Conservation (phyloP, 2,888 invertebrate species). For the Polietes domitor region DNA sequence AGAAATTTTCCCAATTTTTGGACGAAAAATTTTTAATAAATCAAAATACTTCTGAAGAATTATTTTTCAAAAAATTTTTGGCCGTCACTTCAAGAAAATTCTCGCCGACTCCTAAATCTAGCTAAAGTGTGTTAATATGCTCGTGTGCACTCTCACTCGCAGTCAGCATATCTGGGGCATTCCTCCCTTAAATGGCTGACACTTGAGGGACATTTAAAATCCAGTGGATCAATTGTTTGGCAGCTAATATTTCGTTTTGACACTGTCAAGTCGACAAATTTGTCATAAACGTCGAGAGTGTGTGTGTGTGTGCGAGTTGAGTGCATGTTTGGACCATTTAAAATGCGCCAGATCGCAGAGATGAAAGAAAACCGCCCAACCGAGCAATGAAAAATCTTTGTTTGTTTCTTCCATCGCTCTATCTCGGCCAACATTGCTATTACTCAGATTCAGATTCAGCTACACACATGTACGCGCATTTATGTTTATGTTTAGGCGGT, state of each 20-base stretch:
- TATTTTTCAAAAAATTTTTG: too few species aligned
- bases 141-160: too few species aligned
- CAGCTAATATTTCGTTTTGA: not conserved
- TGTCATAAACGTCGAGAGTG: not conserved
- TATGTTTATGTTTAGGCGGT: not conserved
- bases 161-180: not conserved
- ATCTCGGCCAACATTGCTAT: conserved; percentile 1
- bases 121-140: too few species aligned
- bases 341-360: not conserved
- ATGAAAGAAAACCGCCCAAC: conserved; percentile 40
- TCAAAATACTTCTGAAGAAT: too few species aligned
- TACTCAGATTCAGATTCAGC: not conserved
- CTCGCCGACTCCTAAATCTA: too few species aligned
- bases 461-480: not conserved
- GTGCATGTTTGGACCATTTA: not conserved
- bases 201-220: not conserved
- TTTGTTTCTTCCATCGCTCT: not conserved
- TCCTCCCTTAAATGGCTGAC: not conserved
- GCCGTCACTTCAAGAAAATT: too few species aligned
- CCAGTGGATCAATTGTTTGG: not conserved
- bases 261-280: not conserved
- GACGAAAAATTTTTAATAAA: too few species aligned
- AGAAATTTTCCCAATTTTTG: too few species aligned
- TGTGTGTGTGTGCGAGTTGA: not conserved
- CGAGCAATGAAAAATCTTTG: conserved; percentile 18